These are phyloP conservation scores for Gari tellinella DNA, from an alignment of 2,888 invertebrate genomes.

Conservation along the genomic window DNA sequence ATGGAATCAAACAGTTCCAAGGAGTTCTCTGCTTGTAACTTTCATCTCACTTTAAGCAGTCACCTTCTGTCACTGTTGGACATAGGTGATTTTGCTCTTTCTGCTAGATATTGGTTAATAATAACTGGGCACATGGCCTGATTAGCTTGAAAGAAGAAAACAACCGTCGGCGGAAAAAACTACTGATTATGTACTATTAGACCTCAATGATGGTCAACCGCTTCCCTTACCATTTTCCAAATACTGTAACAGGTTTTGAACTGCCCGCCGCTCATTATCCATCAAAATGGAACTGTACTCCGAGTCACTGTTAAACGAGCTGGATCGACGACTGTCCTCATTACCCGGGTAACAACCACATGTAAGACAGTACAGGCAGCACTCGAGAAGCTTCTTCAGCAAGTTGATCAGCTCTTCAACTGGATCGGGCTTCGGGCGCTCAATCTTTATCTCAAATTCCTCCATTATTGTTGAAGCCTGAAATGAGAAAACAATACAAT, in stretches of 20 bases:
- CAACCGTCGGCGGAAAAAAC: too few species aligned
- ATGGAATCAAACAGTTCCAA: too few species aligned
- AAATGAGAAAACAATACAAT: conserved; percentile 15
- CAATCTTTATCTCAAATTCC: conserved; percentile 69
- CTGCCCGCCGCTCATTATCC: conserved; percentile 74
- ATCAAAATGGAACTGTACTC: conserved; percentile 71
- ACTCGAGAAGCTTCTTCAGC: conserved; percentile 68
- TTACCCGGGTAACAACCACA: conserved; percentile 75
- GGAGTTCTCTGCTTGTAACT: too few species aligned
- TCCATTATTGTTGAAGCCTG: conserved; percentile 64
- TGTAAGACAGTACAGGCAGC: conserved; percentile 72
- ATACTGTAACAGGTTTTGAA: conserved; percentile 74
- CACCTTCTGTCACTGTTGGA: too few species aligned
- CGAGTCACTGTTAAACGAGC: conserved; percentile 60
- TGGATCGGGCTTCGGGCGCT: conserved; percentile 66
- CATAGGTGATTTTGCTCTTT: too few species aligned
- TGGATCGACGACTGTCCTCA: conserved; percentile 27
- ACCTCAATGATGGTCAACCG: too few species aligned
- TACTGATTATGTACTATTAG: too few species aligned
- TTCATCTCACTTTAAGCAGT: too few species aligned
- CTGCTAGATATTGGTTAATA: too few species aligned
- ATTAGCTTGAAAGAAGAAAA: too few species aligned
- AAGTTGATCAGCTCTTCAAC: conserved; percentile 69
- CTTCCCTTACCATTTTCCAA: conserved; percentile 69
- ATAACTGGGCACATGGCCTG: too few species aligned